Evolutionary conservation across 2,797 vertebrate genomes (phyloP), one percentile per base, ranked within the genome.

Genomic region (Falco columbarius): DNA sequence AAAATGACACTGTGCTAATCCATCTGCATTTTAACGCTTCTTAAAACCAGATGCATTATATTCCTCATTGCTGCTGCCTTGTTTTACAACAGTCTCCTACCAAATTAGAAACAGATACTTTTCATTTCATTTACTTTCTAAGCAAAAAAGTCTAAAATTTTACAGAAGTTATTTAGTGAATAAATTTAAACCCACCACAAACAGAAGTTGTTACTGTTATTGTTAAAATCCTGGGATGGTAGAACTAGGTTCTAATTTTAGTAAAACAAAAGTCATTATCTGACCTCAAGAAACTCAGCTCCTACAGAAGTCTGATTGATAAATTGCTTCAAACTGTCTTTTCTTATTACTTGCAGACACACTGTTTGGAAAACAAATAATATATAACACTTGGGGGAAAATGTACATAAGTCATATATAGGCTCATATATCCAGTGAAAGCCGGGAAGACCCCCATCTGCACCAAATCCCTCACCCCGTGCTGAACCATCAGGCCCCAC

Each of bases 201-300:
- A 67, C 52, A 86, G 75, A 59, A 88, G 40, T 1, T 77, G 38
- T 49, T 38, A 38, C 15, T 29, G 22, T 55, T 87, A 72, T 21
- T 86, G 58, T 81, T 89, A 55, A 84, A 92, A 79, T 23, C 23
- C 54, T 74, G 54, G n/a, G 40, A 70, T 38, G 29, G 65, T 21
- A 74, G 80, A 88, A 83, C 49, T 74, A 81, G 34, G 29, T 95
- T 86, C 83, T 84, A 84, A 86, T 92, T 95, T 95, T 95, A 86
- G 96, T 84, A 90, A 93, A 92, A 65, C 67, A 81, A 62, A 47
- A 90, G 34, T 47, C 58, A 44, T 89, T 91, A 85, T 42, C 29
- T 82, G 38, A 52, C 32, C n/a, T 80, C 0, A 6, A 74, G 36
- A 70, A 89, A 79, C 5, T 49, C 51, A 12, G 38, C 61, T 93